Conservation (phyloP, 2,888 invertebrate genomes). For the Invenusta paracnida region DNA sequence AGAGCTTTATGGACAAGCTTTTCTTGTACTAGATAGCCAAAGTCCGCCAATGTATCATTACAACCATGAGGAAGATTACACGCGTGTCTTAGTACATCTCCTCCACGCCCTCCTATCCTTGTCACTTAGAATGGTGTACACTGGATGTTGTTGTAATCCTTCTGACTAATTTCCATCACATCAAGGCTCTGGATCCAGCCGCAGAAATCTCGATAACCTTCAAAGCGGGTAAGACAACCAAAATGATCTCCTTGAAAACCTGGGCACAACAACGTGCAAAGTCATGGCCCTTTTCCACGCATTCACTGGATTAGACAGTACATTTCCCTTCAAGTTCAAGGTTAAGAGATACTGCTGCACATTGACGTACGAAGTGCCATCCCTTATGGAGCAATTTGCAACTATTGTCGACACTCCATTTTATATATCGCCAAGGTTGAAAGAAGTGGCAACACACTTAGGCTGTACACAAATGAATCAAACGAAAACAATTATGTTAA, state of each 20-base stretch:
- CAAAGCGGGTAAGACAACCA: constrained; percentile 41
- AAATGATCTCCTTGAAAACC: constrained; percentile 44
- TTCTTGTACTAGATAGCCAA: not conserved
- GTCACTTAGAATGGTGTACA: constrained; percentile 31
- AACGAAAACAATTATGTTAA: constrained; percentile 8
- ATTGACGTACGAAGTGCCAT: constrained; percentile 37
- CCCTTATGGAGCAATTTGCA: constrained; percentile 38
- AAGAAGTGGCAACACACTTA: constrained; percentile 13
- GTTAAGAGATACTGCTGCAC: constrained; percentile 39
- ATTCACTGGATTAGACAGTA: constrained; percentile 46
- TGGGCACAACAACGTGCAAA: constrained; percentile 44
- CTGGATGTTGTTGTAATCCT: constrained; percentile 30
- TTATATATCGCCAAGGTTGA: constrained; percentile 24
- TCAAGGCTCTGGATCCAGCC: constrained; percentile 37
- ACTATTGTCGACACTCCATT: constrained; percentile 35
- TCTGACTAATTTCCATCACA: constrained; percentile 43
- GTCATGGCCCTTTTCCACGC: constrained; percentile 45
- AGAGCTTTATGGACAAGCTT: constrained; percentile 14
- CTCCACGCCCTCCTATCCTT: constrained; percentile 30
- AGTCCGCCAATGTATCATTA: constrained; percentile 33
- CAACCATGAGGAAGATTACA: constrained; percentile 39
- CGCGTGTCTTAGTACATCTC: constrained; percentile 37
- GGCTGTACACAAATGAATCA: constrained; percentile 25
- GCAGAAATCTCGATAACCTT: constrained; percentile 43
- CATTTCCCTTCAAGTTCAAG: constrained; percentile 42